Evolutionary conservation across 2,113 vertebrate genomes (phyloP), one percentile per base, ranked within the genome.

Genomic region (Passer montanus): DNA sequence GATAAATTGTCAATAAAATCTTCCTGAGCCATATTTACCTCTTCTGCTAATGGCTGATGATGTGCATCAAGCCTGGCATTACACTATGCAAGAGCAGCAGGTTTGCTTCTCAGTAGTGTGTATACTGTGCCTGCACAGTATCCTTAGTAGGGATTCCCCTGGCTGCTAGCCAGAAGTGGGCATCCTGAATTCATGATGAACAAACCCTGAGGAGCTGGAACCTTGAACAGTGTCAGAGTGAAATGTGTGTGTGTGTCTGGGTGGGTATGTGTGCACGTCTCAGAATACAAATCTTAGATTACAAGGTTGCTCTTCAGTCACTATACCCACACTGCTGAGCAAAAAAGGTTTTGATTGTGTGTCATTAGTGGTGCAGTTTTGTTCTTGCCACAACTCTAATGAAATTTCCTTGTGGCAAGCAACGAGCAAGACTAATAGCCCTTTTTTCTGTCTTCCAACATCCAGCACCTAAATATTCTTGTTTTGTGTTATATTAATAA

Each of bases 221-320:
- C 39, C 47, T 81, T 53, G 55, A 80, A 22, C 18, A 17, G n/a
- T 3, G 11, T 63, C 84, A 68, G 30, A 17, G 20, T 69, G 50
- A 83, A 85, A 76, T 62, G 6, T 66, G n/a, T 41, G 6, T n/a
- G 6, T 18, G 30, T 39, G 19, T n/a, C 18, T 47, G 18, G 19
- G 44, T 55, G 6, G 52, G 37, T 35, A 4, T 33, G 11, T 14
- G 23, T 55, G 24, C 17, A 27, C 0, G 0, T 64, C 37, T 91
- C 31, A 13, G 60, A 93, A 82, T 37, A 87, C 31, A 83, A 93
- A 73, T 90, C n/a, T 80, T 62, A 49, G 63, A 66, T 80, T 28
- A 50, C 7, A 69, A 62, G 23, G 58, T 43, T 83, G 16, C 31
- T 67, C 7, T 62, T 55, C 46, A 53, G 37, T 82, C 31, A 19